A percentile compares a stretch with the other conserved stretches of the same genome.
Conservation (phyloP, 2,113 vertebrate genomes). For the Hippocampus barbouri region DNA sequence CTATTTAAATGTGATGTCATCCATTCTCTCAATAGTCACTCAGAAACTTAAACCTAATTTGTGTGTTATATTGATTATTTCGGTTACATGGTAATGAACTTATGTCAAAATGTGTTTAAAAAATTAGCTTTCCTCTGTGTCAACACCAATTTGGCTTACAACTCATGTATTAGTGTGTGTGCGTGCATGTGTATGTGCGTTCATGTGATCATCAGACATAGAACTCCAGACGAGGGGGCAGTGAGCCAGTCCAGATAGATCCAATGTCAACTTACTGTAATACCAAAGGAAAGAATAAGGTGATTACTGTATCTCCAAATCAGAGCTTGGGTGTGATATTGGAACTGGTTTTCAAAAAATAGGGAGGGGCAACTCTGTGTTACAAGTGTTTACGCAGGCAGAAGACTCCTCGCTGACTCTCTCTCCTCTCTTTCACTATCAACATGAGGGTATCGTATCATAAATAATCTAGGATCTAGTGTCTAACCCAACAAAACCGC, state of each 20-base stretch:
- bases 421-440: background rate
- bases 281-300: conserved; percentile 63
- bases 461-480: background rate
- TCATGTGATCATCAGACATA: conserved; percentile 8
- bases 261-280: conserved; percentile 70
- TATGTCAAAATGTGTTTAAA: background rate
- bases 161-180: conserved; percentile 3
- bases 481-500: too few relatives aligned
- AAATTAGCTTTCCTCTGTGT: background rate
- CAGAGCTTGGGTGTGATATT: conserved; percentile 40
- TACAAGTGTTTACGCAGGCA: too few relatives aligned
- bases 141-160: background rate
- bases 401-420: too few relatives aligned
- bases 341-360: conserved; percentile 39
- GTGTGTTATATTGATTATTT: background rate
- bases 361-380: conserved; percentile 14
- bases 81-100: background rate
- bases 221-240: conserved; percentile 29
- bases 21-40: conserved; percentile 61
- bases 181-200: background rate
- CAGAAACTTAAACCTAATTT: background rate
- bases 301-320: conserved; percentile 63
- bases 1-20: conserved; percentile 75
- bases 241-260: conserved; percentile 64
- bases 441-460: background rate